Conservation (phyloP, 2,797 vertebrate species). For the Sciaenops ocellatus region DNA sequence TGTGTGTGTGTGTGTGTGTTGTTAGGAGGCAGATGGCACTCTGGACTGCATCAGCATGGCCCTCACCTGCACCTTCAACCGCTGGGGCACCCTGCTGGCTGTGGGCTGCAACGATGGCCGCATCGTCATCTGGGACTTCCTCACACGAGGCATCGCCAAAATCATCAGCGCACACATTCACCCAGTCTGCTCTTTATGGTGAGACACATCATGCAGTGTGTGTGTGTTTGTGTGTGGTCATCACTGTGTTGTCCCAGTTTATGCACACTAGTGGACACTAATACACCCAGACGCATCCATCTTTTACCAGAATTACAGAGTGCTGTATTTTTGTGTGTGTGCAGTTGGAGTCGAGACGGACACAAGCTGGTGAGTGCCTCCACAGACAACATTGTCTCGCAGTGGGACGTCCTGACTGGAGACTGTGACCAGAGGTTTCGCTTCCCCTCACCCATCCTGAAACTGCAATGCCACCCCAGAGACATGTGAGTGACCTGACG, state of each 20-base stretch:
- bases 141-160: slow-evolving; percentile 97
- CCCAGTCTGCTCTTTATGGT: slow-evolving; percentile 97
- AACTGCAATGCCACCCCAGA: slow-evolving; percentile 96
- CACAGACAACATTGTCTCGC: slow-evolving; percentile 97
- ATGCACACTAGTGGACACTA: background rate
- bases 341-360: slow-evolving; percentile 96
- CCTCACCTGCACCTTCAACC: slow-evolving; percentile 98
- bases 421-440: slow-evolving; percentile 98
- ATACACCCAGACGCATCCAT: no score
- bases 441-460: slow-evolving; percentile 97
- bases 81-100: slow-evolving; percentile 97
- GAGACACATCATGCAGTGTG: slow-evolving; percentile 48
- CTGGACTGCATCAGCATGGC: slow-evolving; percentile 99
- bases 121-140: slow-evolving; percentile 99
- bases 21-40: slow-evolving; percentile 96
- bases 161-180: slow-evolving; percentile 99
- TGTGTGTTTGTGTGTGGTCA: background rate
- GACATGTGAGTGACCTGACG: slow-evolving; percentile 90
- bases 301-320: background rate
- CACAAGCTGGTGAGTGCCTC: slow-evolving; percentile 98
- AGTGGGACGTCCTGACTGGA: slow-evolving; percentile 97
- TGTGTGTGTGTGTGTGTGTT: slow-evolving; percentile 20
- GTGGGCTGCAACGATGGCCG: slow-evolving; percentile 98
- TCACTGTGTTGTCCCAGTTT: background rate
- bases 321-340: slow-evolving; percentile 4